A percentile compares a stretch with the other conserved stretches of the same genome.
Conservation (phyloP, 1,140 invertebrate species). For the Apocrypta bakeri region DNA sequence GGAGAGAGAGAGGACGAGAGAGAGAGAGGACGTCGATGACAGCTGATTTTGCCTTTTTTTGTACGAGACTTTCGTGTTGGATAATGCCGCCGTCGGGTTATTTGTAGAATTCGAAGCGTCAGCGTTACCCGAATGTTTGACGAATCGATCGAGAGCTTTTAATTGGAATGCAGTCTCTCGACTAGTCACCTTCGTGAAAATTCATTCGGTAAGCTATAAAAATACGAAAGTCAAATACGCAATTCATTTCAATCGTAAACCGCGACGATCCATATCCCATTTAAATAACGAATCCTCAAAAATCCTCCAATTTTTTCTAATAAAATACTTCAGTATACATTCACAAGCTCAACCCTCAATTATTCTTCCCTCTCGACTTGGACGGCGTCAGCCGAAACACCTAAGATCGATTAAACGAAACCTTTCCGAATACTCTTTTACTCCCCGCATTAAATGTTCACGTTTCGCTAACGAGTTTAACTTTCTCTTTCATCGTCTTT, state of each 20-base stretch:
- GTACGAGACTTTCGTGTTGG: neutral
- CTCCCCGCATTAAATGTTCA: neutral
- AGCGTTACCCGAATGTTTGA: neutral
- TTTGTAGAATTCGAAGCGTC: neutral
- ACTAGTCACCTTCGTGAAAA: neutral
- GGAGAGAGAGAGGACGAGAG: neutral
- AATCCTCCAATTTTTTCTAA: neutral
- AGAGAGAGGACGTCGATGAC: neutral
- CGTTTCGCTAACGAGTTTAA: conserved; percentile 2
- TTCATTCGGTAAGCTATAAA: neutral
- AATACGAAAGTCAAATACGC: neutral
- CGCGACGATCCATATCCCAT: neutral
- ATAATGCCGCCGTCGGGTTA: neutral
- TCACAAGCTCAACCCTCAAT: neutral
- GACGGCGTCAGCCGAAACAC: neutral
- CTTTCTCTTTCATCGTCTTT: neutral
- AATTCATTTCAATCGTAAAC: neutral
- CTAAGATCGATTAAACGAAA: neutral
- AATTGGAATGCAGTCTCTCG: neutral
- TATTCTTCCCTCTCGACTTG: neutral
- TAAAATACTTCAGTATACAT: neutral
- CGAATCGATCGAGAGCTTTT: neutral
- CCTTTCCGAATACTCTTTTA: neutral
- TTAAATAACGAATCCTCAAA: neutral
- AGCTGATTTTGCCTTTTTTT: conserved; percentile 5